Base-by-base conservation (phyloP, 2,888 invertebrate species). In the Caenorhabditis auriculariae region DNA sequence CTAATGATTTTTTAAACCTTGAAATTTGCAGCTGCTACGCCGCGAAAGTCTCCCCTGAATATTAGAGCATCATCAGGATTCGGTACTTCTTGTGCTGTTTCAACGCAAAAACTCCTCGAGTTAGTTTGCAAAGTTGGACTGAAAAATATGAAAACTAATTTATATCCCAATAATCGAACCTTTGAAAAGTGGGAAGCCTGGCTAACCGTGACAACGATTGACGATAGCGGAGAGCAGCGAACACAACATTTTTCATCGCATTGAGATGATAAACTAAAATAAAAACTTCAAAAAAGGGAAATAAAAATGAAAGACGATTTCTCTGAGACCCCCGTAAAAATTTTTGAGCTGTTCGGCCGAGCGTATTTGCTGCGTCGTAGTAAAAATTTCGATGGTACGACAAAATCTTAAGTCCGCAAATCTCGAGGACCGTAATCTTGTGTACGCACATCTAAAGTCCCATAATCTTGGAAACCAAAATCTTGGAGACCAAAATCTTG, bases 11-110 rank as follows among this genome's bases (percentile, higher is more conserved):
- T 29, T 35, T n/a, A 45, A 45, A 60, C 61, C 28, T 57, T 61
- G 23, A 53, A 42, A 24, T 54, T 56, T 17, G 32, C 19, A 1
- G 58, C 47, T 1, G 46, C 19, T 21, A 63, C 44, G 17, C 63
- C 63, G 46, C 63, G 53, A 35, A 63, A 63, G 38, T 63, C 63
- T 2, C 55, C 53, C 44, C 35, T 29, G 45, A n/a, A 32, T 12
- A 32, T 32, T 12, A 32, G 35, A 12, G 9, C 35, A 32, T 32
- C n/a, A n/a, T 32, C 35, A 9, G 9, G 9, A 32, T 32, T 4
- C 1, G 46, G 42, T 3, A 51, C 1, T 29, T 28, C 27, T 15
- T 28, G 12, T 2, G 26, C 2, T 26, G 54, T 41, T 26, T 41
- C 46, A 21, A 28, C n/a, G n/a, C n/a, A n/a, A n/a, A n/a, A n/a